Conservation (phyloP, 2,797 vertebrate genomes). For the Octomys mimax region DNA sequence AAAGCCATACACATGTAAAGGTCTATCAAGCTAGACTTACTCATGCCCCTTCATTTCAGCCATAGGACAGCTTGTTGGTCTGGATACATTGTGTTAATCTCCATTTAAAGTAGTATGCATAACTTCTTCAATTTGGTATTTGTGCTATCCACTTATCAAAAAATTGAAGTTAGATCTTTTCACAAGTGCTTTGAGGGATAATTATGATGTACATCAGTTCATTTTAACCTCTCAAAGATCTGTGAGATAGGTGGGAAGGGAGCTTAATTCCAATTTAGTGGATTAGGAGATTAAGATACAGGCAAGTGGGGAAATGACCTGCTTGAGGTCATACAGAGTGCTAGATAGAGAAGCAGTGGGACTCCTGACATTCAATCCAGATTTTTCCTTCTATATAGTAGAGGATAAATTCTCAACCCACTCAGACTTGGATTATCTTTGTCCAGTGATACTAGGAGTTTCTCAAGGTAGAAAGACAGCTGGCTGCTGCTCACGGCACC, state of each 20-base stretch:
- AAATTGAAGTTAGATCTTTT: background rate
- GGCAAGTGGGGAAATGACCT: background rate
- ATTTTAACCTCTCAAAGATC: background rate
- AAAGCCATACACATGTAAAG: background rate
- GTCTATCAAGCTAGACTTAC: background rate
- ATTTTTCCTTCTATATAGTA: background rate
- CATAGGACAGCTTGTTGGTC: background rate
- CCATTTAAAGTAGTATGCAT: background rate
- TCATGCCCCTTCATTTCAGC: background rate
- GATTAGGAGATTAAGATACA: background rate
- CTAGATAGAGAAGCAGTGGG: background rate
- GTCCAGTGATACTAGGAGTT: background rate
- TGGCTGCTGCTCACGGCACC: background rate
- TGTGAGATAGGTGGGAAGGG: background rate
- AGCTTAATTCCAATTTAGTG: background rate
- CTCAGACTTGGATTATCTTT: background rate
- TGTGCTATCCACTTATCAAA: background rate
- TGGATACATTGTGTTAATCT: background rate
- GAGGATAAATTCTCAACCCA: background rate
- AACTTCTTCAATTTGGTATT: slow-evolving; percentile 2
- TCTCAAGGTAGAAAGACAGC: background rate
- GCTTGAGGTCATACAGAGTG: background rate
- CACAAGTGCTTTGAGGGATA: background rate
- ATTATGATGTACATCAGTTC: background rate
- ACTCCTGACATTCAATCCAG: background rate